Evolutionary conservation across 2,888 invertebrate species (phyloP).

Genomic region (Tenthredo mesomela): DNA sequence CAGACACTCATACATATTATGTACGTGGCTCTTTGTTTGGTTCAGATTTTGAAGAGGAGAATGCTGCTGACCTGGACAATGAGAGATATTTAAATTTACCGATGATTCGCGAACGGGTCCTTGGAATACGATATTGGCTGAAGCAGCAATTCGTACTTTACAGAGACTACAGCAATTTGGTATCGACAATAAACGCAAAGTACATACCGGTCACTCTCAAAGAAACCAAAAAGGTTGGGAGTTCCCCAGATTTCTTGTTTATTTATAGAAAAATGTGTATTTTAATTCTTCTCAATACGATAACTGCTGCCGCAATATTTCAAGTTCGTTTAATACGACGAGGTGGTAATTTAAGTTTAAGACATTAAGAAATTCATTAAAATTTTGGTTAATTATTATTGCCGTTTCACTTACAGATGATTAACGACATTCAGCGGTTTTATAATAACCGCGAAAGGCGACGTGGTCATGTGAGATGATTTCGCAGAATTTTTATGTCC

Average conservation of each 20-base stretch:
- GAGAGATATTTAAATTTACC: conserved; percentile 5
- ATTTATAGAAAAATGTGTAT: neutral
- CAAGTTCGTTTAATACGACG: neutral
- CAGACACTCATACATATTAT: neutral
- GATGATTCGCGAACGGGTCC: conserved; percentile 60
- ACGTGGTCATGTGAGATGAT: conserved; percentile 28
- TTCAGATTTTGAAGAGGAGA: conserved; percentile 27
- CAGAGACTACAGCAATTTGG: conserved; percentile 65
- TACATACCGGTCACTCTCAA: conserved; percentile 63
- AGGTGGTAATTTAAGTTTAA: neutral
- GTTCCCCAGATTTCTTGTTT: neutral
- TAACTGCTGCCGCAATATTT: neutral
- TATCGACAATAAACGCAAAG: conserved; percentile 65
- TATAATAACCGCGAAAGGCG: conserved; percentile 12
- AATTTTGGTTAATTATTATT: neutral
- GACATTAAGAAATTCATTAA: neutral
- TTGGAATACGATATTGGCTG: conserved; percentile 67
- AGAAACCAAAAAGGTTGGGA: conserved; percentile 62
- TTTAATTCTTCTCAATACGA: neutral
- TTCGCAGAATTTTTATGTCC: neutral
- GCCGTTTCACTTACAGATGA: conserved; percentile 36
- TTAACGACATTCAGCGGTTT: conserved; percentile 28
- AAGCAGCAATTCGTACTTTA: conserved; percentile 69
- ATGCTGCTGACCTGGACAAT: neutral
- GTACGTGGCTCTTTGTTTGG: neutral